A percentile compares a stretch with the other conserved stretches of the same genome.
Conservation (phyloP, 2,113 vertebrate genomes). For the Lagopus muta region DNA sequence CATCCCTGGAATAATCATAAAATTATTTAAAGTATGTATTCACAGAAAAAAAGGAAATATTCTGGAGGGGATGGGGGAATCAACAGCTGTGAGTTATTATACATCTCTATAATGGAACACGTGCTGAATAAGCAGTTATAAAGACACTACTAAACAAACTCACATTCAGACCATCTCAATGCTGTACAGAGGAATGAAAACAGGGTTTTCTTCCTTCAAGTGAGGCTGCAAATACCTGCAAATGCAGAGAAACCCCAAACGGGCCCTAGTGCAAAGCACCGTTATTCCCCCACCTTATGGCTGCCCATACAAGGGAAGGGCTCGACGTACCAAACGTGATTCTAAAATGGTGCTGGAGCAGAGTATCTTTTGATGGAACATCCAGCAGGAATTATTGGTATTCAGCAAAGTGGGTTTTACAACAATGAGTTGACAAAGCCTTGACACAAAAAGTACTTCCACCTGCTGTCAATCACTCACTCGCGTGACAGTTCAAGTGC, state of each 20-base stretch:
- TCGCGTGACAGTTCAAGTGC: constrained; percentile 78
- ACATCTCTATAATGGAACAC: not conserved
- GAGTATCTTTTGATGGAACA: constrained; percentile 37
- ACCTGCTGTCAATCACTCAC: constrained; percentile 73
- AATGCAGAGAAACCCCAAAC: not conserved
- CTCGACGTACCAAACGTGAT: not conserved
- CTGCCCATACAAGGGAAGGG: constrained; percentile 8
- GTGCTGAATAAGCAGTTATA: not conserved
- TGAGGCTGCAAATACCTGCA: not conserved
- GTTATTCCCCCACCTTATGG: not conserved
- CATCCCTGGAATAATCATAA: not conserved
- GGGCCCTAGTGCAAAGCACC: not conserved
- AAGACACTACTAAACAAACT: not conserved
- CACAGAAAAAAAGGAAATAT: not conserved
- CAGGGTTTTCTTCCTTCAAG: not conserved
- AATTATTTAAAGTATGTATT: not conserved
- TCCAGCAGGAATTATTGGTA: constrained; percentile 54
- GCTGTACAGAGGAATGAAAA: not conserved
- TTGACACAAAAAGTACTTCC: constrained; percentile 78
- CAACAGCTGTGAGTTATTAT: not conserved
- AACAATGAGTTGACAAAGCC: constrained; percentile 76
- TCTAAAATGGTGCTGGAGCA: not conserved
- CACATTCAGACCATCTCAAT: not conserved
- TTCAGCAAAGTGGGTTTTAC: constrained; percentile 57
- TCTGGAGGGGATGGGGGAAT: not conserved